Evolutionary conservation across 1,140 invertebrate genomes (phyloP), one percentile per base, ranked within the genome.

Genomic region (Mya arenaria): DNA sequence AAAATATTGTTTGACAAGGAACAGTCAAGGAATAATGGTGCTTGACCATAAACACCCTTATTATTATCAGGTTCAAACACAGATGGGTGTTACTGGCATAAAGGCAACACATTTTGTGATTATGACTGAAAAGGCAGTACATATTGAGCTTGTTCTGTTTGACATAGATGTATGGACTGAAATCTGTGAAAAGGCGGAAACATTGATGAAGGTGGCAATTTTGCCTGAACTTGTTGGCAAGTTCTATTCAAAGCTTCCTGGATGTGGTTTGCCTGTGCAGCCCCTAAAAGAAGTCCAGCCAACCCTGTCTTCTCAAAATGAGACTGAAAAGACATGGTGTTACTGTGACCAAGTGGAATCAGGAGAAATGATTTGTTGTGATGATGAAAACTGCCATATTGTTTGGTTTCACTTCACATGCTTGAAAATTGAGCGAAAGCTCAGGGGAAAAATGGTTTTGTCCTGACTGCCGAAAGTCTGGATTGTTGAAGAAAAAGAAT

Each of bases 51-150:
- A 28, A 13, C 72, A 75, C 55, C 19, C 34, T n/a, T 78, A 83
- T 56, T 83, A 65, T 41, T 78, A 62, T 66, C 82, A 78, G 34
- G 68, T 78, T 2, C 82, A 78, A 48, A 52, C 66, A 25, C 73
- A 83, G 23, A 4, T 83, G 5, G 71, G 69, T 41, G 41, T 82
- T 0, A 65, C 48, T 30, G 48, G 48, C 17, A 19, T 32, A 17
- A 55, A 75, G 15, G 52, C 32, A 36, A 52, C 52, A 17, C 37
- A 65, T 71, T 83, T 72, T 63, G 39, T 83, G 5, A 58, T 83
- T 5, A 77, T 72, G 74, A 78, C 82, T 23, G 44, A 62, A 8
- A 62, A 52, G 23, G 73, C 39, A 13, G 13, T 78, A 1, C 30
- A 63, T 28, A 72, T 71, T 63, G 82, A 78, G 36, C 34, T 36